Conservation (phyloP, 2,888 invertebrate species). For the Argyra leucocephala region DNA sequence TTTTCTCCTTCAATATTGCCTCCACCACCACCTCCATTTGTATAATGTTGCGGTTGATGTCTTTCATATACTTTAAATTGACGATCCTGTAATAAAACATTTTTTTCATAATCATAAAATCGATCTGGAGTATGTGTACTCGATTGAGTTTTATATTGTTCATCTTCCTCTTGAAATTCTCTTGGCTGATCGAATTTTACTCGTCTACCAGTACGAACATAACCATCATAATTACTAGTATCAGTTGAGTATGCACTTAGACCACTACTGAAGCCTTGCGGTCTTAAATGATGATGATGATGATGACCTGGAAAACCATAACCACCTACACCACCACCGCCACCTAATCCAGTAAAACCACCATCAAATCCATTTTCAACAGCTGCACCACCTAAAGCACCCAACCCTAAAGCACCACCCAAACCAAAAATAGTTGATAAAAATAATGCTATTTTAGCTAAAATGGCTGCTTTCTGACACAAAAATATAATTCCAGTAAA, state of each 20-base stretch:
- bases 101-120: slow-evolving; percentile 40
- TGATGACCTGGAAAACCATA: slow-evolving; percentile 19
- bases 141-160: not conserved
- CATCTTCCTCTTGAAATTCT: slow-evolving; percentile 21
- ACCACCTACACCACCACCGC: slow-evolving; percentile 20
- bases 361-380: slow-evolving; percentile 18
- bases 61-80: slow-evolving; percentile 25
- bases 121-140: slow-evolving; percentile 28
- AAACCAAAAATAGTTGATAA: slow-evolving; percentile 60
- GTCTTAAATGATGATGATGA: slow-evolving; percentile 26
- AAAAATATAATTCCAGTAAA: slow-evolving; percentile 61
- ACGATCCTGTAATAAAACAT: slow-evolving; percentile 28
- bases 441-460: slow-evolving; percentile 65
- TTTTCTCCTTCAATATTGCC: not conserved
- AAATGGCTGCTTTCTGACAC: slow-evolving; percentile 65
- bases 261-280: slow-evolving; percentile 32
- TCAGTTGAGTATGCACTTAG: slow-evolving; percentile 31
- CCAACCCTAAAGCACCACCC: slow-evolving; percentile 38
- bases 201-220: slow-evolving; percentile 29
- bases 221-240: slow-evolving; percentile 28
- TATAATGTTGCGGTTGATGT: not conserved
- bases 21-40: not conserved
- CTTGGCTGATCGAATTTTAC: slow-evolving; percentile 33
- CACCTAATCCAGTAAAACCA: slow-evolving; percentile 15
- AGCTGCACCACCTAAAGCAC: slow-evolving; percentile 21